Evolutionary conservation across 1,140 invertebrate species (phyloP).

Genomic region (Calosoma granatense): DNA sequence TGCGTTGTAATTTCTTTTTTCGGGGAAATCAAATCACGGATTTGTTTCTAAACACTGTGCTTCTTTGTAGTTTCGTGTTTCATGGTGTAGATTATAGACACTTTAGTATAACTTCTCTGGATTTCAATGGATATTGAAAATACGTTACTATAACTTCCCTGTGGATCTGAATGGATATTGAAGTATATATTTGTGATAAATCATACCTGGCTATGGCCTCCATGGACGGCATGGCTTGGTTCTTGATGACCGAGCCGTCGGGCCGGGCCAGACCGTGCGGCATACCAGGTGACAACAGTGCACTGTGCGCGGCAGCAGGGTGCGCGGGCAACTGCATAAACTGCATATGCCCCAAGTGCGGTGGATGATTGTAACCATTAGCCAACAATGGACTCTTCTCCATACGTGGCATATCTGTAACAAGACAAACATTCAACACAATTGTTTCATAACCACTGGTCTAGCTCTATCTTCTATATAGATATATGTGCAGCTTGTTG

Average conservation of each 20-base stretch:
- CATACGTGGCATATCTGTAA: slow-evolving; percentile 71
- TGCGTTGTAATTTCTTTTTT: too few species aligned
- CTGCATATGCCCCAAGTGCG: slow-evolving; percentile 82
- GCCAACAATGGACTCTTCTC: slow-evolving; percentile 85
- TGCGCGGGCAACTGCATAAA: slow-evolving; percentile 65
- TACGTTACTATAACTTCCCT: too few species aligned
- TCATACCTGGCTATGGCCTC: slow-evolving; percentile 76
- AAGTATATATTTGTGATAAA: too few species aligned
- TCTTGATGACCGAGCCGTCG: slow-evolving; percentile 57
- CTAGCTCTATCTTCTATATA: too few species aligned
- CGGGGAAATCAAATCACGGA: too few species aligned
- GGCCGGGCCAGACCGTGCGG: slow-evolving; percentile 65
- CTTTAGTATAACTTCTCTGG: too few species aligned
- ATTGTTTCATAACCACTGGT: not conserved
- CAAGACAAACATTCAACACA: slow-evolving; percentile 16
- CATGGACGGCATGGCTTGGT: slow-evolving; percentile 70
- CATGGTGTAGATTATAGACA: too few species aligned
- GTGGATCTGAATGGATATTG: too few species aligned
- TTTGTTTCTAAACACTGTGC: too few species aligned
- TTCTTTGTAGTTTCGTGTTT: too few species aligned
- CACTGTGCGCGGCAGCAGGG: slow-evolving; percentile 54
- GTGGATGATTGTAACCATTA: slow-evolving; percentile 90
- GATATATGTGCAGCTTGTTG: too few species aligned
- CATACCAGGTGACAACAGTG: slow-evolving; percentile 79
- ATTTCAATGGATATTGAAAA: too few species aligned